These are phyloP conservation scores for Tiphia femorata DNA, from an alignment of 2,888 invertebrate species.

Conservation along the genomic window DNA sequence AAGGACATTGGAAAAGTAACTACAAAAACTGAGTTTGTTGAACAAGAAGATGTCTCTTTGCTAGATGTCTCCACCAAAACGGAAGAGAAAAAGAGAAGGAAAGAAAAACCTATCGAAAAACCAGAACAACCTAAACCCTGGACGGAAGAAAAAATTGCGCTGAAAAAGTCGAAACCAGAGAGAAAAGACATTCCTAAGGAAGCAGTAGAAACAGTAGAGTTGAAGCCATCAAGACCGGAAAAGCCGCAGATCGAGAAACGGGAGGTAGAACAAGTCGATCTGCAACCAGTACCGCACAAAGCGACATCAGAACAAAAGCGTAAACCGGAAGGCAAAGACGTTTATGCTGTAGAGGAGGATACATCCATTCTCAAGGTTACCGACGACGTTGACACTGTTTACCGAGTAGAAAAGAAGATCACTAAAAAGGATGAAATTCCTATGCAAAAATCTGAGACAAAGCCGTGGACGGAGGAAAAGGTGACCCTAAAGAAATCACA, in stretches of 20 bases:
- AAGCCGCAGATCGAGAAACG: constrained; percentile 36
- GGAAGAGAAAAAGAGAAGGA: constrained; percentile 8
- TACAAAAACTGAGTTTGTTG: constrained; percentile 60
- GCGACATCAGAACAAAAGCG: constrained; percentile 12
- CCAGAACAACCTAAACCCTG: constrained; percentile 67
- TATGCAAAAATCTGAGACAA: constrained; percentile 44
- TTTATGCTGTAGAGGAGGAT: constrained; percentile 60
- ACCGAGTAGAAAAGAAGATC: constrained; percentile 20
- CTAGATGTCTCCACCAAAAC: constrained; percentile 15
- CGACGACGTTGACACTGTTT: neutral
- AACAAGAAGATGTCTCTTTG: constrained; percentile 36
- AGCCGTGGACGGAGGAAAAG: constrained; percentile 58
- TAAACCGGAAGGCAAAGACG: constrained; percentile 24
- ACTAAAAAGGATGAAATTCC: constrained; percentile 26
- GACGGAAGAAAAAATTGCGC: constrained; percentile 55
- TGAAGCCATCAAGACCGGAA: constrained; percentile 73
- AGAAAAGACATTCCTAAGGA: constrained; percentile 68
- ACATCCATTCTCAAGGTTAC: constrained; percentile 27
- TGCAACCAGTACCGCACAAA: constrained; percentile 68
- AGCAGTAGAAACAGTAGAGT: constrained; percentile 69
- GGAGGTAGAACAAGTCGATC: constrained; percentile 70
- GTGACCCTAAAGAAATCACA: constrained; percentile 70
- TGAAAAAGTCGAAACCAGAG: constrained; percentile 70
- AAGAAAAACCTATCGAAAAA: constrained; percentile 70
- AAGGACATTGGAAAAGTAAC: constrained; percentile 69